Evolutionary conservation across 1,140 invertebrate species (phyloP).

Genomic region (Nomia melanderi): DNA sequence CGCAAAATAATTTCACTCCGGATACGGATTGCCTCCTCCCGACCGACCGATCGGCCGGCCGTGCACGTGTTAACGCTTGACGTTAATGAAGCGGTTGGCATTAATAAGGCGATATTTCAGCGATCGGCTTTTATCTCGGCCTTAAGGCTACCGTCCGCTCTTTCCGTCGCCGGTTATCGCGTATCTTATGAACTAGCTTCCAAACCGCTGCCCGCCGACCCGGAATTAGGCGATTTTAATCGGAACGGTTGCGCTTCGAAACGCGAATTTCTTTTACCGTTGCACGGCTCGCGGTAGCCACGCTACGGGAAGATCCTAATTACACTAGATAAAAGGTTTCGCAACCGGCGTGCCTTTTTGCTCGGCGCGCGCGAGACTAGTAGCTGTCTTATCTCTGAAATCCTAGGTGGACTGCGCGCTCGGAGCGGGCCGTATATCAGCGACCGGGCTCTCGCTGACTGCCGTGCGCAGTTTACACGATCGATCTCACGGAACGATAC

Average conservation of each 20-base stretch:
- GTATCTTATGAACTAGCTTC: conserved; percentile 47
- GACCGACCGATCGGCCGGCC: too few relatives aligned
- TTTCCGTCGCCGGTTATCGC: not conserved
- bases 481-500: conserved; percentile 49
- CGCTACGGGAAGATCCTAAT: not conserved
- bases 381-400: conserved; percentile 47
- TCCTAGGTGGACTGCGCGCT: conserved; percentile 42
- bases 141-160: conserved; percentile 57
- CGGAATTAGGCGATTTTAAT: too few relatives aligned
- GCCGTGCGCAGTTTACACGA: conserved; percentile 37
- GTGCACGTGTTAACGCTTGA: conserved; percentile 60
- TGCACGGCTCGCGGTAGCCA: too few relatives aligned
- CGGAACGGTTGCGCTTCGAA: too few relatives aligned
- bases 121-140: conserved; percentile 57
- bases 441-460: conserved; percentile 21
- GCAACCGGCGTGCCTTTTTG: not conserved
- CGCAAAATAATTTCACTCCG: conserved; percentile 60
- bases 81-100: conserved; percentile 79
- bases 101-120: conserved; percentile 70
- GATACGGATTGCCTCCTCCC: conserved; percentile 50
- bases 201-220: too few relatives aligned
- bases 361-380: conserved; percentile 16
- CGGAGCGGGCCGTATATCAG: conserved; percentile 33
- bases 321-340: not conserved
- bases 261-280: too few relatives aligned